Base-by-base conservation (phyloP, 2,888 invertebrate species). In the Agapetus fuscipes region DNA sequence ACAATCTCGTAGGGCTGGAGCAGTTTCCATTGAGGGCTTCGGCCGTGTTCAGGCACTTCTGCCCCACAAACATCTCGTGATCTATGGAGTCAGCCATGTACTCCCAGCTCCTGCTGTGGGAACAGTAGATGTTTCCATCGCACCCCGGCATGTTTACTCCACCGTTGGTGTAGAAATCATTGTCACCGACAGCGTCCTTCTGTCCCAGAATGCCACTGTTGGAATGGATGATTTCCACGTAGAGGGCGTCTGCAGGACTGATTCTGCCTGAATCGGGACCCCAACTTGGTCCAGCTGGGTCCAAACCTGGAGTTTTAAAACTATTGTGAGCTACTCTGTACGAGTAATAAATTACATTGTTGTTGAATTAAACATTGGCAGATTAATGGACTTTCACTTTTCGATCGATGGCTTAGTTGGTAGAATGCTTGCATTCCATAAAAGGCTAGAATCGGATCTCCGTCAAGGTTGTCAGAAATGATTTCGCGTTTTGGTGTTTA, bases 231-330 rank as follows among this genome's bases (percentile, higher is more conserved):
- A 64, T 62, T 29, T 68, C 66, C 2, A 69, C 64, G 25, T 59
- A 64, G n/a, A 46, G 51, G 0, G 68, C 69, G 43, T 69, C 67
- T 1, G 52, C 54, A 2, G 46, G 17, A 0, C 41, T 46, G 0
- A 67, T 34, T 6, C 60, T 57, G 28, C 59, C 48, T 3, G 39
- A 31, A 43, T 60, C 55, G 1, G 46, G 39, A 13, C 48, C 37
- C 62, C 62, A 66, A 9, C 61, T 46, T 2, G 66, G 66, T n/a
- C 62, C 62, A 25, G 67, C 66, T 0, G 67, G 66, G 45, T 68
- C 67, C 17, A 67, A 53, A 17, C 57, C 67, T 67, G 53, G 26
- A 20, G 9, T n/a, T n/a, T n/a, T n/a, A n/a, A n/a, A n/a, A n/a
- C n/a, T n/a, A n/a, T n/a, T n/a, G n/a, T n/a, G n/a, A n/a, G n/a